Evolutionary conservation across 2,888 invertebrate genomes (phyloP).

Genomic region (Zelleria hepariella): DNA sequence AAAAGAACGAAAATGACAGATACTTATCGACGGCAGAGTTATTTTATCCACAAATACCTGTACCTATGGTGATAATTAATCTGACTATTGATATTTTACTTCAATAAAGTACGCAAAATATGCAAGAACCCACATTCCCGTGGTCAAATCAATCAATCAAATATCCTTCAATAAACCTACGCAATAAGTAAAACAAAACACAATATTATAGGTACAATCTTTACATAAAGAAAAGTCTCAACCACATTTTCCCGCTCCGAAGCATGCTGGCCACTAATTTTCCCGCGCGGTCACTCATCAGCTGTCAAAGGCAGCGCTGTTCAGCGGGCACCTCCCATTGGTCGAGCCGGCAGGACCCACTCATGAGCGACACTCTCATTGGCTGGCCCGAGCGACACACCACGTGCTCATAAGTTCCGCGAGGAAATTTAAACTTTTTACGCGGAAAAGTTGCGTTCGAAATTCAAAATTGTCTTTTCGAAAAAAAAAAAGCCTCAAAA

Average conservation of each 20-base stretch:
- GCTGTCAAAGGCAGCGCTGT: constrained; percentile 55
- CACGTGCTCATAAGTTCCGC: constrained; percentile 69
- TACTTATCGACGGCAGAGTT: too few species aligned
- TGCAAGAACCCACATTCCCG: too few species aligned
- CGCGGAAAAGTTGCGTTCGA: constrained; percentile 14
- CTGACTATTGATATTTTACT: too few species aligned
- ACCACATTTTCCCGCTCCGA: background rate
- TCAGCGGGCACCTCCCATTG: constrained; percentile 49
- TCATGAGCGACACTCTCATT: constrained; percentile 63
- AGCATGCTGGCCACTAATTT: background rate
- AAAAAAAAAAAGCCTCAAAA: too few species aligned
- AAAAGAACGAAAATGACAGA: too few species aligned
- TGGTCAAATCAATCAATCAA: background rate
- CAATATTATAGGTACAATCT: background rate
- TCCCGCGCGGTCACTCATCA: constrained; percentile 45
- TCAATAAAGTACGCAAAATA: too few species aligned
- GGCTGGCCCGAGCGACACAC: constrained; percentile 54
- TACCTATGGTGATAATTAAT: too few species aligned
- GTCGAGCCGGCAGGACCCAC: constrained; percentile 41
- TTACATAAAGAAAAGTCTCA: background rate
- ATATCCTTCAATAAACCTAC: background rate
- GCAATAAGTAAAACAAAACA: background rate
- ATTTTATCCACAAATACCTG: too few species aligned
- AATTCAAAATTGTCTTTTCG: background rate
- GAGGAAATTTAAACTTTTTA: constrained; percentile 45